Conservation (phyloP, 1,140 invertebrate genomes). For the Coelopa frigida region DNA sequence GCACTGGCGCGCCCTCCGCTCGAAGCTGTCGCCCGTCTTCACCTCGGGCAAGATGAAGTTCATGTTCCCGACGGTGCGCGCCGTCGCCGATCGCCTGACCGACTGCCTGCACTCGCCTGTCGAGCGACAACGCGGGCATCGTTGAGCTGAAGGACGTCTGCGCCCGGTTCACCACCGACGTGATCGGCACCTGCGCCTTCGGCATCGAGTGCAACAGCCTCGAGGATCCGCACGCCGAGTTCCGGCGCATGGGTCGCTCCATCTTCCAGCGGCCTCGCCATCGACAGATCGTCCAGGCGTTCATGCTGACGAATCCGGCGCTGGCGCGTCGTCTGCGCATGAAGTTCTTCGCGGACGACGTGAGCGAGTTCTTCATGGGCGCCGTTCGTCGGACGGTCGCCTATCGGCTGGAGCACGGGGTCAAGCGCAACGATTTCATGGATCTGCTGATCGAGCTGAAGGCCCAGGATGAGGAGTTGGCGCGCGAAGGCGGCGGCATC, state of each 20-base stretch:
- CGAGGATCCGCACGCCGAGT: conserved; percentile 47
- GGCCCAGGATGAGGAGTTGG: conserved; percentile 11
- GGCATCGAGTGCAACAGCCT: conserved; percentile 53
- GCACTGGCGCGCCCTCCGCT: conserved; percentile 54
- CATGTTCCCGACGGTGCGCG: conserved; percentile 49
- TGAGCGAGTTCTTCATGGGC: conserved; percentile 42
- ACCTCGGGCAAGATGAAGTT: conserved; percentile 54
- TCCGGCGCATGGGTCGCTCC: conserved; percentile 31
- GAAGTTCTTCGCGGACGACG: conserved; percentile 27
- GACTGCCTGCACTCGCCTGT: conserved; percentile 16
- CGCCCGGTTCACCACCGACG: conserved; percentile 53
- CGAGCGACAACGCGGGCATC: conserved; percentile 19
- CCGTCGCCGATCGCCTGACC: conserved; percentile 33
- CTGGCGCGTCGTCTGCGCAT: conserved; percentile 18
- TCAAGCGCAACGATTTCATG: conserved; percentile 32
- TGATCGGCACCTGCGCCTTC: conserved; percentile 54
- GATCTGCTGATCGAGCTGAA: conserved; percentile 52
- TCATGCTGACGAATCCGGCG: conserved; percentile 19
- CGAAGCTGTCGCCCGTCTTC: conserved; percentile 53
- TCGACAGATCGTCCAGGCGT: conserved; percentile 4
- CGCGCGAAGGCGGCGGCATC: conserved; percentile 16
- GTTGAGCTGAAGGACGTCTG: conserved; percentile 44
- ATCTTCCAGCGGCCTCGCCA: conserved; percentile 23
- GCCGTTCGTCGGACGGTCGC: conserved; percentile 25
- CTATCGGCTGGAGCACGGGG: conserved; percentile 19